Evolutionary conservation across 2,888 invertebrate species (phyloP), one percentile per base, ranked within the genome.

Genomic region (Temnothorax unifasciatus): DNA sequence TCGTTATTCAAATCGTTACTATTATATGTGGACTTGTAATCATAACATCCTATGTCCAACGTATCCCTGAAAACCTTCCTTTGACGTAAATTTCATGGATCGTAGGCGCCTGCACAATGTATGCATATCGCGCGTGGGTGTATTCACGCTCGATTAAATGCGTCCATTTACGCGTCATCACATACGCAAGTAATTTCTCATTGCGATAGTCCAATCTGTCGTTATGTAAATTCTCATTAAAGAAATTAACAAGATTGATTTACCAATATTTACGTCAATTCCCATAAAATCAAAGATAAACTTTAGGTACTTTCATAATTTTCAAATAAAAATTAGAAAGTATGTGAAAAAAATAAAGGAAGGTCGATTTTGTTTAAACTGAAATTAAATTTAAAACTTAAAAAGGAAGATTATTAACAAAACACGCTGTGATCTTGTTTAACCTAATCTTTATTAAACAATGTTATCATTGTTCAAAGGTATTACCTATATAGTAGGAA

Each of bases 1-100:
- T 73, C 79, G 71, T 81, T 81, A 81, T 73, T 81, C 73, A 73
- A 81, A 81, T 81, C 73, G 59, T 81, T 81, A 81, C 73, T 81
- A 61, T 81, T 81, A 73, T 38, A 81, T 59, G 59, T 38, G 47
- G 73, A 71, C 38, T 79, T 47, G 73, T 73, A 81, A 81, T 81
- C 79, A 73, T 69, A 81, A 81, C 59, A 73, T 81, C 34, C 59
- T 81, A 61, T 71, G 57, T 34, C 59, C 47, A 59, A 47, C 71
- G 38, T 47, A 79, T 73, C 73, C 59, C 79, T 71, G 73, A 81
- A 59, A 73, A 81, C 47, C 73, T 81, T 73, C 73, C 73, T 71
- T 73, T 71, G 73, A 81, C 47, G 71, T 50, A 73, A 38, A 59
- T 73, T 81, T 73, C 79, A 73, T 61, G 59, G 73, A 73, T 81